Base-by-base conservation (phyloP, 53 echinoderm and acorn worm genomes). In the Stichopus horrens region DNA sequence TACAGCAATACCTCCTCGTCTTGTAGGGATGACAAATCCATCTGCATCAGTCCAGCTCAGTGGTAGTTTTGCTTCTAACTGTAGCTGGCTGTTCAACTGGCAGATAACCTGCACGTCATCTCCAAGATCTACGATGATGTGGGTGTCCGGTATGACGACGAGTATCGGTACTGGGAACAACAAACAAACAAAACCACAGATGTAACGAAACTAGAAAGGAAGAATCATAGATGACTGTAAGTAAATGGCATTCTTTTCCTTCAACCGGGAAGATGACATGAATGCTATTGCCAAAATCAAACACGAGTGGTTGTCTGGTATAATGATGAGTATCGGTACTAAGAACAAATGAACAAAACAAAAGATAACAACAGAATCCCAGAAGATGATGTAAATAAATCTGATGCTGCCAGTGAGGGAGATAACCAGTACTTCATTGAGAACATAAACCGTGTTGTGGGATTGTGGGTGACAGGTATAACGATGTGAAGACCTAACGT, bases 1-100 rank as follows among this genome's bases (percentile, higher is more conserved):
- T n/a, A n/a, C n/a, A n/a, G n/a, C n/a, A n/a, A 21, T 83, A 83
- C 83, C 83, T 83, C 58, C 83, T 19, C 58, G 83, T 16, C 56
- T 83, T 4, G 83, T 57, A 57, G 83, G 83, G 5, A 83, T 57
- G 19, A 60, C 21, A 14, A 57, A n/a, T 4, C 57, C 83, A 4
- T 58, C 23, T 5, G 8, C 5, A 60, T 83, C 83, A 5, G 58
- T 19, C 83, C 83, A 83, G 18, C 5, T 20, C 6, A 23, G 5
- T 11, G 83, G 59, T 20, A 19, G 58, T 55, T 83, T 58, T 58
- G 63, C 22, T 8, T 83, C 83, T 9, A 83, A 2, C 4, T 57
- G 16, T 58, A 83, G 57, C 57, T 83, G 19, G 21, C 58, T 6
- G 21, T 83, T 83, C 5, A 83, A 57, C 37, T 56, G 20, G 37